These are phyloP conservation scores for Gambusia holbrooki DNA, from an alignment of 2,113 vertebrate species.

Conservation along the genomic window DNA sequence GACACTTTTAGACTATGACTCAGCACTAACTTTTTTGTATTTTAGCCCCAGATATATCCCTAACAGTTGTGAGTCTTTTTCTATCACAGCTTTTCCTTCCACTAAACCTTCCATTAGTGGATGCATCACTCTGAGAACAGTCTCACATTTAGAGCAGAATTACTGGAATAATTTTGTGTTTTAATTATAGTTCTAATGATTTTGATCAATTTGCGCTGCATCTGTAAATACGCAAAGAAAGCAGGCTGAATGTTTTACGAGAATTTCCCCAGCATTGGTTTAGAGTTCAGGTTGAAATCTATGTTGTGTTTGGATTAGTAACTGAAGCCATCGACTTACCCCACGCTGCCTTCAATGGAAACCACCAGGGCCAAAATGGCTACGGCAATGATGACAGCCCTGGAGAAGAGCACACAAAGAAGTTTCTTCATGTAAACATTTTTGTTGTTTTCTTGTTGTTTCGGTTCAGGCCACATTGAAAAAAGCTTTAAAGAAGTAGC, in stretches of 20 bases:
- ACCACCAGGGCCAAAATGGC: conserved; percentile 47
- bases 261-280: neutral
- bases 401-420: conserved; percentile 37
- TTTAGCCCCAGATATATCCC: too few species aligned
- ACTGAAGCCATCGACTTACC: conserved; percentile 59
- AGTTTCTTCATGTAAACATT: neutral
- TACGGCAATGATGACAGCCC: conserved; percentile 51
- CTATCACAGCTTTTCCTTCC: neutral
- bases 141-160: too few species aligned
- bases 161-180: too few species aligned
- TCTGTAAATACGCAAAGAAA: neutral
- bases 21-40: neutral
- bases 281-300: neutral
- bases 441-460: too few species aligned
- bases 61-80: neutral
- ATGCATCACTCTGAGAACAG: neutral
- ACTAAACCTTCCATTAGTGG: neutral
- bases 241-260: neutral
- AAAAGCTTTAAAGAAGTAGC: neutral
- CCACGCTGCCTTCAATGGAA: conserved; percentile 63
- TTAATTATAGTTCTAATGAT: neutral
- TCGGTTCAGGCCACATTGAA: neutral
- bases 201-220: neutral
- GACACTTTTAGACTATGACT: neutral
- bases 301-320: neutral